Conservation (phyloP, 2,797 vertebrate genomes). For the Diceros bicornis region DNA sequence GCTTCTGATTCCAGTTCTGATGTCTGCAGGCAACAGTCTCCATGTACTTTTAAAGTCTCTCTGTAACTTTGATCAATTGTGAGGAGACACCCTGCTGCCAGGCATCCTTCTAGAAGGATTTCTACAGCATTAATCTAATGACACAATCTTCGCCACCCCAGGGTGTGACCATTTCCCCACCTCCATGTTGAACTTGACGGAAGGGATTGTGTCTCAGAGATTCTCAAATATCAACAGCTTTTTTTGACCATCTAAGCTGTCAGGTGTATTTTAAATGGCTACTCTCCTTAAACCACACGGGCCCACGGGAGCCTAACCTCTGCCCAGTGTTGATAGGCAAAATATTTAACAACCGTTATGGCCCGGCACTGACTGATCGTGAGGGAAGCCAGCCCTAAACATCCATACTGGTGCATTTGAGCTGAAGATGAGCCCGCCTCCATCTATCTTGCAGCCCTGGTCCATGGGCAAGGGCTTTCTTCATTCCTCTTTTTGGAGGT, state of each 20-base stretch:
- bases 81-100: not conserved
- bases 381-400: not conserved
- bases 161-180: not conserved
- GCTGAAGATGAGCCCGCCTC: not conserved
- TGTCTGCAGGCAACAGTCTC: not conserved
- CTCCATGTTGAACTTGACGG: not conserved
- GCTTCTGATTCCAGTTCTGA: not conserved
- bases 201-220: not conserved
- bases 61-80: not conserved
- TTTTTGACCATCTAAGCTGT: slow-evolving; percentile 13
- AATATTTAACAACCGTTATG: slow-evolving; percentile 54
- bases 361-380: not conserved
- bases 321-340: slow-evolving; percentile 64
- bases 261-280: slow-evolving; percentile 71
- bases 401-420: not conserved
- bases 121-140: not conserved
- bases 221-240: not conserved
- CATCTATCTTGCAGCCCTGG: not conserved
- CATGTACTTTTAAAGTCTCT: not conserved
- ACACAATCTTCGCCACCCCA: not conserved
- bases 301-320: slow-evolving; percentile 60
- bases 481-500: not conserved
- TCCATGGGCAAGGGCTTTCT: not conserved
- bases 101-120: slow-evolving; percentile 14
- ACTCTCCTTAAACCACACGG: slow-evolving; percentile 62